Conservation (phyloP, 1,140 invertebrate species). For the Drosophila ananassae region DNA sequence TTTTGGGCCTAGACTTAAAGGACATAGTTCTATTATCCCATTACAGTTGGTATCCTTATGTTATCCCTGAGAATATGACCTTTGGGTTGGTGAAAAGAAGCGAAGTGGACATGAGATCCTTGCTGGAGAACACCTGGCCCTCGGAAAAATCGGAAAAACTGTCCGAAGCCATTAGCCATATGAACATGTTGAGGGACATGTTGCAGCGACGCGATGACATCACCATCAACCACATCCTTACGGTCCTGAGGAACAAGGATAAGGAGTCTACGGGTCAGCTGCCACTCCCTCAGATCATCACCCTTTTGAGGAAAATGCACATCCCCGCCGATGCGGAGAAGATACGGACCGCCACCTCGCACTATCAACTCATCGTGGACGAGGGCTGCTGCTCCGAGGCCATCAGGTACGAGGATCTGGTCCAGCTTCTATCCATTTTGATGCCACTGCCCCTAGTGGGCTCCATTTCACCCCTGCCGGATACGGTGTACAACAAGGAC, state of each 20-base stretch:
- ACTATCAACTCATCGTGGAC: slow-evolving; percentile 55
- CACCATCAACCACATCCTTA: slow-evolving; percentile 62
- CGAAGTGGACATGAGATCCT: slow-evolving; percentile 20
- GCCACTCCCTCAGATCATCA: slow-evolving; percentile 40
- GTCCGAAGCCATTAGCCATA: slow-evolving; percentile 45
- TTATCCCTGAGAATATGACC: slow-evolving; percentile 41
- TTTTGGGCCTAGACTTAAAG: not conserved
- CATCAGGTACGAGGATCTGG: slow-evolving; percentile 59
- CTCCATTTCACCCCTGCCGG: slow-evolving; percentile 38
- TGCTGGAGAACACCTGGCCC: slow-evolving; percentile 60
- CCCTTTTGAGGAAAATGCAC: slow-evolving; percentile 43
- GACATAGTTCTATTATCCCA: not conserved
- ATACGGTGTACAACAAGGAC: slow-evolving; percentile 46
- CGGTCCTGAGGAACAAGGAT: slow-evolving; percentile 51
- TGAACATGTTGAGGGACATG: slow-evolving; percentile 54
- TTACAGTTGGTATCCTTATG: slow-evolving; percentile 44
- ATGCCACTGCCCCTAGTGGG: slow-evolving; percentile 40
- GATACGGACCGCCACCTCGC: slow-evolving; percentile 26
- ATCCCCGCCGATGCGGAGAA: slow-evolving; percentile 45
- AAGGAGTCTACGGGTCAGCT: slow-evolving; percentile 39
- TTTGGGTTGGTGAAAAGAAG: slow-evolving; percentile 21
- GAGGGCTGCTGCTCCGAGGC: slow-evolving; percentile 44
- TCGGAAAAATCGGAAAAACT: slow-evolving; percentile 29
- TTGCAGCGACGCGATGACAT: slow-evolving; percentile 45
- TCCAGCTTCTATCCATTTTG: slow-evolving; percentile 51